Evolutionary conservation across 2,888 invertebrate species (phyloP).

Genomic region (Anodontia alba): DNA sequence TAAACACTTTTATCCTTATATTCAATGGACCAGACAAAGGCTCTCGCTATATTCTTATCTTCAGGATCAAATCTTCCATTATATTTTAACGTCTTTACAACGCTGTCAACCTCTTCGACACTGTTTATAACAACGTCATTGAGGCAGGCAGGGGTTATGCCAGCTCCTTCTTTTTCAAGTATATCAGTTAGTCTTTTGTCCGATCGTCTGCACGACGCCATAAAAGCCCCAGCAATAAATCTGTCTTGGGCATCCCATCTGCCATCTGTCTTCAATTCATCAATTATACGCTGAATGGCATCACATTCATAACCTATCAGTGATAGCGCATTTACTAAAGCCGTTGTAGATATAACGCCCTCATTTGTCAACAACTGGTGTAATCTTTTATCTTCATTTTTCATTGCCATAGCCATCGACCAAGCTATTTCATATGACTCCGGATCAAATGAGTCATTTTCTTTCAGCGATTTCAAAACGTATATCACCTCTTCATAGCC

Average conservation of each 20-base stretch:
- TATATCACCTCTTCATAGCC: not conserved
- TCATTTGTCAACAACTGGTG: not conserved
- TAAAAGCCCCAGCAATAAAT: not conserved
- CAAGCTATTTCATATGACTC: not conserved
- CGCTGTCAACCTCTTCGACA: not conserved
- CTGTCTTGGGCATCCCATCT: not conserved
- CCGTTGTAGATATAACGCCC: not conserved
- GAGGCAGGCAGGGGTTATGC: not conserved
- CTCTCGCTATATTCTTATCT: not conserved
- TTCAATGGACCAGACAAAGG: not conserved
- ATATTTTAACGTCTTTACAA: not conserved
- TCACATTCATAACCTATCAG: not conserved
- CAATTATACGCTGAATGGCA: not conserved
- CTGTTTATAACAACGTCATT: not conserved
- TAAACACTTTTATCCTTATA: not conserved
- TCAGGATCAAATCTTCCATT: not conserved
- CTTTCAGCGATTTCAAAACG: not conserved
- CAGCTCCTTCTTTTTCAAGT: not conserved
- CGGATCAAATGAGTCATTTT: not conserved
- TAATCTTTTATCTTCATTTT: not conserved
- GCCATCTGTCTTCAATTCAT: not conserved
- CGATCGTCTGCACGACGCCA: not conserved
- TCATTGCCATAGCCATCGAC: not conserved
- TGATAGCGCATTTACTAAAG: not conserved
- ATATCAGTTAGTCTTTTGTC: not conserved